A percentile compares a stretch with the other conserved stretches of the same genome.
Evolutionary conservation across 2,888 invertebrate genomes (phyloP).

Genomic region (Pimpla rufipes): DNA sequence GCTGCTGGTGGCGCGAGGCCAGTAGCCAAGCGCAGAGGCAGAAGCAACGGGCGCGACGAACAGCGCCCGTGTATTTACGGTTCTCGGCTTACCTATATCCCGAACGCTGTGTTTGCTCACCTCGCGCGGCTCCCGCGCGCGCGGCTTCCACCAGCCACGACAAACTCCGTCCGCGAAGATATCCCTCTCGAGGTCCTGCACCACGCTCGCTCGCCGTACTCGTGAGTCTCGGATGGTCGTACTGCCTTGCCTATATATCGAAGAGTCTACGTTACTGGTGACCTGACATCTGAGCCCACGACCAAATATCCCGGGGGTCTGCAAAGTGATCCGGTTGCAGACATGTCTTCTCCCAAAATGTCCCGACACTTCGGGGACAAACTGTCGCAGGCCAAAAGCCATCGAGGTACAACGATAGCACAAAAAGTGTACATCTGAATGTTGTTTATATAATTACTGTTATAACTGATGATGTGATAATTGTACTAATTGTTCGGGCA

Average conservation of each 20-base stretch:
- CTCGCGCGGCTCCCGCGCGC: constrained; percentile 49
- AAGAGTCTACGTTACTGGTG: not conserved
- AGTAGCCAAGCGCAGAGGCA: constrained; percentile 39
- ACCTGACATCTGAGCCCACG: no score
- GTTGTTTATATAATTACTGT: not conserved
- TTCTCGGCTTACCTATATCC: constrained; percentile 60
- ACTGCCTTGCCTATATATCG: not conserved
- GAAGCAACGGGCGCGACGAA: constrained; percentile 42
- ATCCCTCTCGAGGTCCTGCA: not conserved
- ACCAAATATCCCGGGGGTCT: no score
- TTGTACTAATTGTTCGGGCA: no score
- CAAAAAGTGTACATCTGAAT: not conserved
- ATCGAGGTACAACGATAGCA: no score
- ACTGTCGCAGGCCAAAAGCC: no score
- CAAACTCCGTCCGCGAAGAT: constrained; percentile 20
- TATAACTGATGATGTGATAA: not conserved
- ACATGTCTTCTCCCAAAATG: no score
- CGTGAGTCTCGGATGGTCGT: not conserved
- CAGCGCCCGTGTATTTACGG: constrained; percentile 51
- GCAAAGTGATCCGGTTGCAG: no score
- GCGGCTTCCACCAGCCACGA: constrained; percentile 17
- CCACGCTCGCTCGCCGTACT: not conserved
- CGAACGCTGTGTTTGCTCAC: constrained; percentile 63
- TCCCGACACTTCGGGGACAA: no score
- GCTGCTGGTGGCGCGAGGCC: constrained; percentile 9